Conservation (phyloP, 2,113 vertebrate species). For the Platanista minor region DNA sequence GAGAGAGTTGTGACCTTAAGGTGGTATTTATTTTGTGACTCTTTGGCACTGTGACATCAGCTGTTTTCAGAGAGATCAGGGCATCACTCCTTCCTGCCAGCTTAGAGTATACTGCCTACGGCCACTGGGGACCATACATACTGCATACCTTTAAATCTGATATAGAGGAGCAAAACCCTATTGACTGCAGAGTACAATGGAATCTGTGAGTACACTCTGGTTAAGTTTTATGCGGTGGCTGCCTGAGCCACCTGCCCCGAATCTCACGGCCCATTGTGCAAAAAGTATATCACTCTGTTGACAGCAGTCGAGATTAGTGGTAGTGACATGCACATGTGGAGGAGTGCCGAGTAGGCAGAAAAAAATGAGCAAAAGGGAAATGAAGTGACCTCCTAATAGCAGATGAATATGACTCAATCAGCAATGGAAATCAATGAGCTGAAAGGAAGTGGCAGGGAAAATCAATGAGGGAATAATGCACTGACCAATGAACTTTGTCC, state of each 20-base stretch:
- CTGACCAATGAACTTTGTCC: slow-evolving; percentile 33
- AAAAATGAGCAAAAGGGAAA: slow-evolving; percentile 53
- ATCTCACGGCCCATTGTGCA: not conserved
- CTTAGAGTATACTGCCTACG: not conserved
- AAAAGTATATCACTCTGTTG: slow-evolving; percentile 12
- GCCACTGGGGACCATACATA: not conserved
- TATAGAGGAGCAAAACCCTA: not conserved
- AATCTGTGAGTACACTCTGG: not conserved
- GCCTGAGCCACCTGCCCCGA: not conserved
- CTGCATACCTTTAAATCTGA: not conserved
- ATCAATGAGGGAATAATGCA: slow-evolving; percentile 27
- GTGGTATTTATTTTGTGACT: not conserved
- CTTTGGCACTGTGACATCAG: not conserved
- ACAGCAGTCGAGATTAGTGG: slow-evolving; percentile 55
- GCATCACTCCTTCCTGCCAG: not conserved
- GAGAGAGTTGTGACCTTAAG: not conserved
- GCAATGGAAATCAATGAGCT: slow-evolving; percentile 61
- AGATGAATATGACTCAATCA: slow-evolving; percentile 53
- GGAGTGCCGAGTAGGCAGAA: slow-evolving; percentile 19
- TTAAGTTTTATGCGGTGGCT: not conserved
- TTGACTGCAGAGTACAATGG: not conserved
- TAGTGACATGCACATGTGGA: not conserved
- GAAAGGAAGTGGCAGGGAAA: slow-evolving; percentile 39
- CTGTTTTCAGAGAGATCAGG: not conserved
- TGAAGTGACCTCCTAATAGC: slow-evolving; percentile 36